Conservation (phyloP, 2,888 invertebrate species). For the Eristalis tenax region DNA sequence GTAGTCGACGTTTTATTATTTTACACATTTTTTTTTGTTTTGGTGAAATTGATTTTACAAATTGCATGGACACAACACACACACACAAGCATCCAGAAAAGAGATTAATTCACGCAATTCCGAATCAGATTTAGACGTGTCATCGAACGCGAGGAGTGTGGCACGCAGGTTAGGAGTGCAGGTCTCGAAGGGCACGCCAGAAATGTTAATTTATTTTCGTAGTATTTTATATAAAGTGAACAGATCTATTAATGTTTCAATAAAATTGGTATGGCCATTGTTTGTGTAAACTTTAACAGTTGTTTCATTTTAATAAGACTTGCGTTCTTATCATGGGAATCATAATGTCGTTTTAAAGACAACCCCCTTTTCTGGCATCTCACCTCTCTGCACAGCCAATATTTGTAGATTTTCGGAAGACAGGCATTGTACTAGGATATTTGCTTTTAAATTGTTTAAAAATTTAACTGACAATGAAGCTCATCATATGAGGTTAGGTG, state of each 20-base stretch:
- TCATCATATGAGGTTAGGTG: no score
- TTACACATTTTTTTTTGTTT: neutral
- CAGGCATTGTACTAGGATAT: no score
- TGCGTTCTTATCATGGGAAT: neutral
- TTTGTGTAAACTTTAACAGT: neutral
- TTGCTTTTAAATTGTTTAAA: no score
- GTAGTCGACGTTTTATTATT: neutral
- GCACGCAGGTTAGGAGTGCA: neutral
- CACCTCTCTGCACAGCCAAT: no score
- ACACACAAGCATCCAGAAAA: neutral
- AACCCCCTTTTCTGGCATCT: no score
- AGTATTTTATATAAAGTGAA: slow-evolving; percentile 44
- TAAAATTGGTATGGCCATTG: slow-evolving; percentile 66
- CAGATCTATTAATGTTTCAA: slow-evolving; percentile 54
- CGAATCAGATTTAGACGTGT: neutral
- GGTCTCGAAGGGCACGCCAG: slow-evolving; percentile 15
- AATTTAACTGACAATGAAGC: no score
- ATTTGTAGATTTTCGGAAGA: no score
- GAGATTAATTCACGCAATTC: neutral
- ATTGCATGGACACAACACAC: neutral
- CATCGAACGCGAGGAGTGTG: neutral
- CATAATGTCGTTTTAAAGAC: no score
- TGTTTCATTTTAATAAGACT: neutral
- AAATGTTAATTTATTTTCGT: slow-evolving; percentile 61
- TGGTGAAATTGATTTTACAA: neutral